These are phyloP conservation scores for Chloropsis hardwickii DNA, from an alignment of 2,113 vertebrate species.

Conservation along the genomic window DNA sequence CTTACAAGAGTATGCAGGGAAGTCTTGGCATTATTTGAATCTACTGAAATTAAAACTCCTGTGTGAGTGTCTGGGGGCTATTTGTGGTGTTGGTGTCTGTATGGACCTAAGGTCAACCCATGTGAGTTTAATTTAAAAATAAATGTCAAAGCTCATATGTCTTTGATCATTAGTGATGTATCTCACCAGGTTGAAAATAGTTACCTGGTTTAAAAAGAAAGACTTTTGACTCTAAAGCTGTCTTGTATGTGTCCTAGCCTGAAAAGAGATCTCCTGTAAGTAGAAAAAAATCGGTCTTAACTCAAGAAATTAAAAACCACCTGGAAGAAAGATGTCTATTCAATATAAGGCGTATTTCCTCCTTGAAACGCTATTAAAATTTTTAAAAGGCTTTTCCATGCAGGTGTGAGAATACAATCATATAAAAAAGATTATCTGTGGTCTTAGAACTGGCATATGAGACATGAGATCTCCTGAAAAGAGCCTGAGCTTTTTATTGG, in stretches of 20 bases:
- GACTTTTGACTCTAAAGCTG: neutral
- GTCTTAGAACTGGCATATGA: neutral
- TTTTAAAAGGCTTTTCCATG: neutral
- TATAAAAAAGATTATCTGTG: neutral
- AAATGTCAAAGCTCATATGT: neutral
- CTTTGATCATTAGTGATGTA: neutral
- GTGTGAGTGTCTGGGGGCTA: accelerated
- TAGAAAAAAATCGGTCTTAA: neutral
- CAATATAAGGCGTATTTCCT: neutral
- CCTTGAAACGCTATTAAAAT: neutral
- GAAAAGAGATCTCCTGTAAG: neutral
- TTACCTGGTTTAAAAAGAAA: neutral
- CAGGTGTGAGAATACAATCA: neutral
- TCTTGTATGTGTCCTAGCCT: neutral
- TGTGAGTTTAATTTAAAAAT: neutral
- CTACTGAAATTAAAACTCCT: neutral
- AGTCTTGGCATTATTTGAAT: neutral
- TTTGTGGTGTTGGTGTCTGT: neutral
- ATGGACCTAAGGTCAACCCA: neutral
- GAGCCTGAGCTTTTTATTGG: neutral
- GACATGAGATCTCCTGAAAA: neutral
- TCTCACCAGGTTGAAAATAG: neutral
- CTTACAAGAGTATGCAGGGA: neutral
- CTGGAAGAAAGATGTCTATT: neutral
- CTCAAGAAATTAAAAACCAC: neutral